Conservation (phyloP, 2,113 vertebrate species). For the Notarius lentiginosus region DNA sequence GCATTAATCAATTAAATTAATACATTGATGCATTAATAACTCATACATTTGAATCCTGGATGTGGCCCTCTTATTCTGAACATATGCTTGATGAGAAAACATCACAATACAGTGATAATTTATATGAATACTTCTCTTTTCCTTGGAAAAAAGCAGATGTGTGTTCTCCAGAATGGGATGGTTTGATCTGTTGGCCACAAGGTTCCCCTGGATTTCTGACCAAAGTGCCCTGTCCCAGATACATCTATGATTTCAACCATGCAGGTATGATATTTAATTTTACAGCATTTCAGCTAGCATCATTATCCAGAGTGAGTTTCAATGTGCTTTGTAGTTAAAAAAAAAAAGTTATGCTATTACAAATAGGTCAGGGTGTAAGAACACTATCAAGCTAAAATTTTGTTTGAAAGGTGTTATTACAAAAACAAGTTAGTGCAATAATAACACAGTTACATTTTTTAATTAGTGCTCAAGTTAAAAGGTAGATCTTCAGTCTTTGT, state of each 20-base stretch:
- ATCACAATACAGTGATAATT: neutral
- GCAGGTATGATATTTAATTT: slow-evolving; percentile 70
- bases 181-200: slow-evolving; percentile 85
- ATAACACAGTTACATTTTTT: neutral
- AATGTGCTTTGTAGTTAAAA: neutral
- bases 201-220: slow-evolving; percentile 74
- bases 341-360: neutral
- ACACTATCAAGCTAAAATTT: neutral
- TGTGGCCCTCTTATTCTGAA: neutral
- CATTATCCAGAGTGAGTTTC: neutral
- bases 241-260: slow-evolving; percentile 90
- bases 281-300: neutral
- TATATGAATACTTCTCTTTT: slow-evolving; percentile 17
- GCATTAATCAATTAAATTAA: too few relatives aligned
- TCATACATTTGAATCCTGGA: too few relatives aligned
- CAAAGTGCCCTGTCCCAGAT: slow-evolving; percentile 80
- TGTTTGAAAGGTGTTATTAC: neutral
- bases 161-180: slow-evolving; percentile 86
- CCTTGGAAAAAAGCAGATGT: slow-evolving; percentile 66
- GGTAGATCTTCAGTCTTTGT: neutral
- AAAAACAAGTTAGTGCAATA: neutral
- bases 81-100: neutral
- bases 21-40: too few relatives aligned
- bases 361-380: neutral
- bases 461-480: neutral